Percentiles rank a stretch among this genome's conserved stretches.
Evolutionary conservation across 2,888 invertebrate genomes (phyloP).

Genomic region (Lissonota sp.): DNA sequence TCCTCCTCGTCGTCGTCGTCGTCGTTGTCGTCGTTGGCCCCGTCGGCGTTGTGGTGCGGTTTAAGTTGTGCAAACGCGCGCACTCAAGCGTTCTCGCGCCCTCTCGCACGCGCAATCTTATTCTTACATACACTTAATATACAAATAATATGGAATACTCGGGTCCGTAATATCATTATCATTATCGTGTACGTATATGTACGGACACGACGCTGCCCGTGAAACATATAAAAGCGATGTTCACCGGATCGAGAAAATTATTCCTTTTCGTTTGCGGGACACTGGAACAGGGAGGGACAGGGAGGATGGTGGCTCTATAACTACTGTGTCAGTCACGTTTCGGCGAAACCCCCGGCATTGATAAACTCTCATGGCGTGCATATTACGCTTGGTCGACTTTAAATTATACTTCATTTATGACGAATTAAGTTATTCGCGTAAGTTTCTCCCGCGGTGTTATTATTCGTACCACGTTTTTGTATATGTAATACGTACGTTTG

Average conservation of each 20-base stretch:
- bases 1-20: constrained; percentile 27
- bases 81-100: constrained; percentile 60
- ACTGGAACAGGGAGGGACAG: constrained; percentile 9
- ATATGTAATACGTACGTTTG: constrained; percentile 19
- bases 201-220: constrained; percentile 6
- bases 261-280: constrained; percentile 48
- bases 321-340: constrained; percentile 60
- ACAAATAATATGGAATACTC: constrained; percentile 35
- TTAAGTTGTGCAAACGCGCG: constrained; percentile 62
- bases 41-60: constrained; percentile 46
- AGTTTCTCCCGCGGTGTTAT: constrained; percentile 32
- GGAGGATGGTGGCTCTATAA: not conserved
- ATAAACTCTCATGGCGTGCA: constrained; percentile 46
- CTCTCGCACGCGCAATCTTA: constrained; percentile 53
- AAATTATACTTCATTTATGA: constrained; percentile 60
- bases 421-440: constrained; percentile 62
- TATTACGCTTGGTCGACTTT: constrained; percentile 22
- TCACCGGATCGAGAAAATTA: constrained; percentile 59
- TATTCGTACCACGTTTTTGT: constrained; percentile 2
- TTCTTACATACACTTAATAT: constrained; percentile 7
- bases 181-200: constrained; percentile 18
- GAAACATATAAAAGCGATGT: constrained; percentile 41
- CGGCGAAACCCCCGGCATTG: constrained; percentile 61
- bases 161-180: constrained; percentile 49
- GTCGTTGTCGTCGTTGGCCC: constrained; percentile 34